Conservation (phyloP, 2,888 invertebrate species). For the Orgyia antiqua region DNA sequence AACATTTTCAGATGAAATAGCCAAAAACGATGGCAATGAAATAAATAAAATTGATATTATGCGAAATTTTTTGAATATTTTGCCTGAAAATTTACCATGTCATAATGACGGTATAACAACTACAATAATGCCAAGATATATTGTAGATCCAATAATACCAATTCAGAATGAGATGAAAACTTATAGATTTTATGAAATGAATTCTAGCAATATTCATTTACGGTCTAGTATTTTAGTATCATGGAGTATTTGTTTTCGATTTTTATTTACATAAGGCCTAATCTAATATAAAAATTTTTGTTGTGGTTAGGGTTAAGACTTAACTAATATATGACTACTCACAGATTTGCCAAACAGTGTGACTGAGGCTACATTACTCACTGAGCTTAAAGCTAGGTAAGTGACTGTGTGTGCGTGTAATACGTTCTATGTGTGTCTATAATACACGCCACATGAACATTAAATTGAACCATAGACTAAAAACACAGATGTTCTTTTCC, state of each 20-base stretch:
- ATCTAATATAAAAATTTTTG: no score
- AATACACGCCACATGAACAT: no score
- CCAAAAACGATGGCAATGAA: slow-evolving; percentile 36
- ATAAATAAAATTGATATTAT: slow-evolving; percentile 53
- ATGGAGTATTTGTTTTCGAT: slow-evolving; percentile 52
- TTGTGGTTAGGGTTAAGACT: no score
- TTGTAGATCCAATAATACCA: slow-evolving; percentile 63
- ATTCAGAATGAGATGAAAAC: slow-evolving; percentile 72
- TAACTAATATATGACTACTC: no score
- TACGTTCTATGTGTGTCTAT: no score
- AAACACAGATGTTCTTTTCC: no score
- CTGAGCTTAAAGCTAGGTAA: no score
- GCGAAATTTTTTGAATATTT: slow-evolving; percentile 57
- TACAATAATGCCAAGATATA: slow-evolving; percentile 51
- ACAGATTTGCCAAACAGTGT: no score
- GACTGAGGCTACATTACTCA: no score
- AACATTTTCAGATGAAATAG: slow-evolving; percentile 30
- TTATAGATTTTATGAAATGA: slow-evolving; percentile 59
- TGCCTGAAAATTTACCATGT: slow-evolving; percentile 62
- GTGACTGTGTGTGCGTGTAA: no score
- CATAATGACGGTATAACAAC: slow-evolving; percentile 54
- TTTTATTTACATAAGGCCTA: slow-evolving; percentile 65
- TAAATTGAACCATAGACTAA: no score
- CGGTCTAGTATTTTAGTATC: slow-evolving; percentile 32
- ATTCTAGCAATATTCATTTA: slow-evolving; percentile 32